phyloP scores from a whole-genome alignment of 1,140 invertebrate species.

The Trichonephila clavata region DNA sequence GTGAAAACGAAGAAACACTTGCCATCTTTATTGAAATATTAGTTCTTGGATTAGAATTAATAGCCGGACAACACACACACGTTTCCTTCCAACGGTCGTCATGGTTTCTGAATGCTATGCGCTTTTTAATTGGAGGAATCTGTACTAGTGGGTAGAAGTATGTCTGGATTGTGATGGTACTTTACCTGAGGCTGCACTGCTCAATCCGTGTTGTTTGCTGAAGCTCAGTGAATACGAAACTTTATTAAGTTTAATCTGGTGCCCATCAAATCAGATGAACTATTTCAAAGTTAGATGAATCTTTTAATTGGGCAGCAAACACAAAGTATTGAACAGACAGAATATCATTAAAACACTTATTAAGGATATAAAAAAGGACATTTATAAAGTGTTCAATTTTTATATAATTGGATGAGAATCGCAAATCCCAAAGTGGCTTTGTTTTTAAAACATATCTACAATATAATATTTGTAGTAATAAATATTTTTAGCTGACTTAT shows the following conservation, averaged over 20 bases:
- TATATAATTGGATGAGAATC: no score
- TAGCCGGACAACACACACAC: neutral
- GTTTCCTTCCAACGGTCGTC: conserved; percentile 24
- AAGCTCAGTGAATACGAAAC: neutral
- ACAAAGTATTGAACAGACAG: no score
- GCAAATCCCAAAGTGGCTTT: no score
- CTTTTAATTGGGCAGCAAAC: no score
- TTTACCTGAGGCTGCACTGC: neutral
- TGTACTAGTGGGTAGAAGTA: neutral
- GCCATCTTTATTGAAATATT: conserved; percentile 44
- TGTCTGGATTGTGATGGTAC: neutral
- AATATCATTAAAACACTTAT: no score
- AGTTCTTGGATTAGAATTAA: conserved; percentile 45
- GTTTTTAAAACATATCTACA: no score
- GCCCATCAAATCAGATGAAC: no score
- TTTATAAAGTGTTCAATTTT: no score
- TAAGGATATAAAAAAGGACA: no score
- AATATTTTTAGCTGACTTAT: no score
- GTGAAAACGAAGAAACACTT: neutral
- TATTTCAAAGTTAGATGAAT: no score
- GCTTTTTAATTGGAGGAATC: conserved; percentile 40
- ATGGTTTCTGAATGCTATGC: conserved; percentile 26
- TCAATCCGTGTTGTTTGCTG: neutral
- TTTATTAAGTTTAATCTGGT: neutral
- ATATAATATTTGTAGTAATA: no score